Evolutionary conservation across 1,140 invertebrate species (phyloP).

Genomic region (Rhopalosiphum maidis): DNA sequence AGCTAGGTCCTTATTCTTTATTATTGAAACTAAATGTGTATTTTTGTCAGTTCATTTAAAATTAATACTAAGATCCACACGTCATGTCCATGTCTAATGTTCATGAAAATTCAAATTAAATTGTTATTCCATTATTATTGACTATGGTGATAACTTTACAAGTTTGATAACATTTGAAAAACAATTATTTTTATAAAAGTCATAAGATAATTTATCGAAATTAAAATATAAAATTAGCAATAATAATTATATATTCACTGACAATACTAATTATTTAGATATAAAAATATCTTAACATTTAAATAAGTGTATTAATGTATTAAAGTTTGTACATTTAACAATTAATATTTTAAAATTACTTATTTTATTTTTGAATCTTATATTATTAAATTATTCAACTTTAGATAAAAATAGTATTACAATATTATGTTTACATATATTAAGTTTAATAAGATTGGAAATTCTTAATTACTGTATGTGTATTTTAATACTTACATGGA

Average conservation of each 20-base stretch:
- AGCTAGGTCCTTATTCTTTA: not conserved
- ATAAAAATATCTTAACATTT: not conserved
- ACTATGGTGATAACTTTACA: not conserved
- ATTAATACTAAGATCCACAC: not conserved
- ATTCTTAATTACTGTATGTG: no score
- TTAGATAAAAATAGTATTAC: not conserved
- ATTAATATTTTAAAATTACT: no score
- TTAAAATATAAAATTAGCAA: not conserved
- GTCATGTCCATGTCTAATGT: not conserved
- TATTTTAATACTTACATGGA: no score
- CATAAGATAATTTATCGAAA: not conserved
- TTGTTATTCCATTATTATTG: not conserved
- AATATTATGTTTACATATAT: no score
- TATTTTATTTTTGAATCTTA: no score
- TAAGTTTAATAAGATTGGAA: no score
- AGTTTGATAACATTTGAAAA: not conserved
- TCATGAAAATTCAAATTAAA: not conserved
- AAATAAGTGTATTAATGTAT: no score
- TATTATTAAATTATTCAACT: not conserved
- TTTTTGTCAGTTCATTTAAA: not conserved
- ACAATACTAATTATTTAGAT: no score
- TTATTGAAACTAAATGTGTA: not conserved
- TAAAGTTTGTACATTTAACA: no score
- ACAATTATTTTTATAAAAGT: not conserved
- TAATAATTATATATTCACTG: not conserved